Evolutionary conservation across 2,888 invertebrate species (phyloP), one percentile per base, ranked within the genome.

Genomic region (Drosophila mayaguana): DNA sequence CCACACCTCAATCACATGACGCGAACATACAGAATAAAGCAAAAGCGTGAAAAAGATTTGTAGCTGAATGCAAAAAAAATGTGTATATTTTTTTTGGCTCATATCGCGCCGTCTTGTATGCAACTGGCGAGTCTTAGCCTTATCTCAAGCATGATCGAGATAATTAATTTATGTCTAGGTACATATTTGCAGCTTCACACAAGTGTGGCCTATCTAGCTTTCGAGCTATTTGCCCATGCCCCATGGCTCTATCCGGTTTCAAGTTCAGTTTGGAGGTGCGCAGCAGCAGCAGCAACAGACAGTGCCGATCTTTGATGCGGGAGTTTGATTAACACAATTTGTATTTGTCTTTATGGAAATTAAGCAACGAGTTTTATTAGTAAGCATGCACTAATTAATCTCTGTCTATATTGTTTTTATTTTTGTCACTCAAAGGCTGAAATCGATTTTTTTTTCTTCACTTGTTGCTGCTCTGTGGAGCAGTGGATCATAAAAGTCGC

Each of bases 361-460:
- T 89, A 78, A 76, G 80, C 88, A 85, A 84, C 82, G 69, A 78
- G 78, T 78, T 81, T 90, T 90, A 90, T 89, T 89, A 89, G 90
- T 83, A 80, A 78, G 71, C 89, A 83, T 89, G 90, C 90, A 90
- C 88, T 89, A 90, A 89, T 89, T 89, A 90, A 86, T 81, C 77
- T 81, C 66, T 66, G 75, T 78, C 76, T 77, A 64, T 59, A 59
- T 59, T 48, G 54, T 66, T 61, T 59, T 36, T 53, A 20, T 14
- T 46, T 62, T 48, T 78, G 71, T 78, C 81, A 71, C 71, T 65
- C 56, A 65, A 50, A 66, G 80, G 43, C 36, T 63, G 32, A 79
- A 67, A 71, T 51, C 67, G 50, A 75, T 75, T 83, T 79, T 73
- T 45, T 14, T 22, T 45, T 16, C n/a, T 8, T 32, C n/a, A 34